These are phyloP conservation scores for Stegastes partitus DNA, from an alignment of 2,113 vertebrate species.

Conservation along the genomic window DNA sequence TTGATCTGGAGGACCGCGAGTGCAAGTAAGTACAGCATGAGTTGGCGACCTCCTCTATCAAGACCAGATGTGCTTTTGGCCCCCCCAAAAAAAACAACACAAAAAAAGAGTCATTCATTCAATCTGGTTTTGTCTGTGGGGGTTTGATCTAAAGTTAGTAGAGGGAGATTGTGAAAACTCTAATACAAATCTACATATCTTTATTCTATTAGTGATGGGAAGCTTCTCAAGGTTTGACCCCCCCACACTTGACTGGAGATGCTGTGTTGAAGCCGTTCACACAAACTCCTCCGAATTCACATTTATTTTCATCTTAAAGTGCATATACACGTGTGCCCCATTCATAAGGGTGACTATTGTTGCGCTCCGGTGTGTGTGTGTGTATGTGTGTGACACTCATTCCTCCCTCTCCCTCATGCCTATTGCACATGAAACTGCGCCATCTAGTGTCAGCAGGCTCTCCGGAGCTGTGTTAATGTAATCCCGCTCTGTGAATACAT, in stretches of 20 bases:
- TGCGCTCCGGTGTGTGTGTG: background rate
- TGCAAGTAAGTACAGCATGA: constrained; percentile 92
- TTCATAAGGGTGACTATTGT: background rate
- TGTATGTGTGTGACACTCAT: background rate
- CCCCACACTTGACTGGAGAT: background rate
- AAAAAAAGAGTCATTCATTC: constrained; percentile 1
- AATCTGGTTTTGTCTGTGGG: background rate
- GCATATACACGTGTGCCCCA: background rate
- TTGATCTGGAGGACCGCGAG: constrained; percentile 97
- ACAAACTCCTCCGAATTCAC: background rate
- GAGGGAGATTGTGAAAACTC: background rate
- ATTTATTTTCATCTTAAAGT: background rate
- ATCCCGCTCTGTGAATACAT: constrained; percentile 23
- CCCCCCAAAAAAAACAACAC: background rate
- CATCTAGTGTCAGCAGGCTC: constrained; percentile 77
- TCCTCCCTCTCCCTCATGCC: constrained; percentile 24
- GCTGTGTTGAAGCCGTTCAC: background rate
- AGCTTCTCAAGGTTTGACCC: background rate
- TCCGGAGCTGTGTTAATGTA: background rate
- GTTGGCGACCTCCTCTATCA: background rate
- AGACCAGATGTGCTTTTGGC: constrained; percentile 35
- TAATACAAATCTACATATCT: background rate
- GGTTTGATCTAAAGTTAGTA: constrained; percentile 12
- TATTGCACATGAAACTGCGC: constrained; percentile 80
- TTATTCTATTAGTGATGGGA: background rate